Evolutionary conservation across 2,113 vertebrate genomes (phyloP).

Genomic region (Zapus hudsonius): DNA sequence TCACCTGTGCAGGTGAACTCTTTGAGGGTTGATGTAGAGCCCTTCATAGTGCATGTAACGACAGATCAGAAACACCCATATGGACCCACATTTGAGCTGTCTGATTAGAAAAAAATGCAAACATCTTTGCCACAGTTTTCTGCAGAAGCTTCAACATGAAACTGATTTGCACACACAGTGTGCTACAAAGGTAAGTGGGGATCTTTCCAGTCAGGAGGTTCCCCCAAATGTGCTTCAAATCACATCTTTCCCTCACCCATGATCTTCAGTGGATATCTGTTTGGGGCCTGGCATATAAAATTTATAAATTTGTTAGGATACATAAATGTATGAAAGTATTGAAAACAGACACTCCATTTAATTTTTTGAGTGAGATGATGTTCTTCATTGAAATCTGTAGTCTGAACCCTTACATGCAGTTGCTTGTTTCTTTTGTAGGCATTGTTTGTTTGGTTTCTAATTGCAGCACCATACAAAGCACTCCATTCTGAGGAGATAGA

Average conservation of each 20-base stretch:
- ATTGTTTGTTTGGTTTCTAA: slow-evolving; percentile 49
- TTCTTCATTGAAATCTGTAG: not conserved
- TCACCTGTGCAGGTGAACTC: not conserved
- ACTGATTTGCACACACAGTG: slow-evolving; percentile 56
- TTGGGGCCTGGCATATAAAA: not conserved
- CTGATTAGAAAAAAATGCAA: slow-evolving; percentile 54
- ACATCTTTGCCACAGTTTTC: slow-evolving; percentile 30
- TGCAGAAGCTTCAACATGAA: slow-evolving; percentile 39
- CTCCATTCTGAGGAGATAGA: slow-evolving; percentile 19
- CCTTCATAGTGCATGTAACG: slow-evolving; percentile 10
- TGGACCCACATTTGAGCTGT: slow-evolving; percentile 40
- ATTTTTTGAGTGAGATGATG: not conserved
- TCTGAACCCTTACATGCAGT: not conserved
- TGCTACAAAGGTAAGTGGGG: not conserved
- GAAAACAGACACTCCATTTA: not conserved
- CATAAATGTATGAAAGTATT: not conserved
- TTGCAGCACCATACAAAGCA: not conserved
- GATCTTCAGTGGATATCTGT: not conserved
- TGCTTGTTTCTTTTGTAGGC: not conserved
- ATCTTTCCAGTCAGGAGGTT: not conserved
- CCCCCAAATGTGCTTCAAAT: slow-evolving; percentile 52
- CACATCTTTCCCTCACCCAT: not conserved
- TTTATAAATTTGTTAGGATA: not conserved
- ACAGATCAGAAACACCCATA: slow-evolving; percentile 39
- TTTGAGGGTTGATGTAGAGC: slow-evolving; percentile 41